Percentiles rank a stretch among this genome's conserved stretches.
phyloP scores from a whole-genome alignment of 2,113 vertebrate genomes.

The Corapipo altera region DNA sequence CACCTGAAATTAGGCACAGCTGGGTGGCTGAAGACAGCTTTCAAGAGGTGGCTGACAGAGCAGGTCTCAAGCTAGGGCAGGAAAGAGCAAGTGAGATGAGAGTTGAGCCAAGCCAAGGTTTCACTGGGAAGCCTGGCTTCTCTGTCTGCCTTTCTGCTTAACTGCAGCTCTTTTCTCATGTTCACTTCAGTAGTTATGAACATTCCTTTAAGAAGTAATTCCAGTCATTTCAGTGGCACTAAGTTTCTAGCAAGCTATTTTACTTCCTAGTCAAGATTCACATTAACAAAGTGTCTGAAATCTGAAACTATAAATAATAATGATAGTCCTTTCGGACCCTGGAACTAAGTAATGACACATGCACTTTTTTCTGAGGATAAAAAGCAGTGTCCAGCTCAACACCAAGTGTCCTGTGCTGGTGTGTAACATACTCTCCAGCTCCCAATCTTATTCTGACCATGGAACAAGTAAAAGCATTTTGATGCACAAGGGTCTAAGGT shows the following conservation, averaged over 20 bases:
- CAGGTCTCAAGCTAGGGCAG: not conserved
- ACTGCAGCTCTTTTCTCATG: not conserved
- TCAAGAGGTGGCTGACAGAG: not conserved
- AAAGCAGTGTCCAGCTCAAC: not conserved
- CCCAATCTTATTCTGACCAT: not conserved
- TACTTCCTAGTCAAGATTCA: not conserved
- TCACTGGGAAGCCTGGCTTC: not conserved
- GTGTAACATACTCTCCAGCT: not conserved
- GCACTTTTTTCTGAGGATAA: not conserved
- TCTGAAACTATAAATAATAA: not conserved
- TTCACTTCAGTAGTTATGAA: not conserved
- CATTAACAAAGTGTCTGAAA: not conserved
- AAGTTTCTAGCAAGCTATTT: not conserved
- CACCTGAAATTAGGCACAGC: not conserved
- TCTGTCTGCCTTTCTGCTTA: not conserved
- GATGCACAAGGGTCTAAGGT: not conserved
- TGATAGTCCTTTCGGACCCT: not conserved
- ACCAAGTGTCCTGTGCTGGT: not conserved
- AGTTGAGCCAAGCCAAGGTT: not conserved
- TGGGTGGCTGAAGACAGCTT: not conserved
- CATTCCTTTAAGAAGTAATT: not conserved
- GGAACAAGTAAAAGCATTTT: rapidly evolving
- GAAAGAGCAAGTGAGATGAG: not conserved
- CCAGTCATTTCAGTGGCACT: not conserved
- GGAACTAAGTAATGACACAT: not conserved